Conservation (phyloP, 2,888 invertebrate species). For the Pardosa pseudoannulata region DNA sequence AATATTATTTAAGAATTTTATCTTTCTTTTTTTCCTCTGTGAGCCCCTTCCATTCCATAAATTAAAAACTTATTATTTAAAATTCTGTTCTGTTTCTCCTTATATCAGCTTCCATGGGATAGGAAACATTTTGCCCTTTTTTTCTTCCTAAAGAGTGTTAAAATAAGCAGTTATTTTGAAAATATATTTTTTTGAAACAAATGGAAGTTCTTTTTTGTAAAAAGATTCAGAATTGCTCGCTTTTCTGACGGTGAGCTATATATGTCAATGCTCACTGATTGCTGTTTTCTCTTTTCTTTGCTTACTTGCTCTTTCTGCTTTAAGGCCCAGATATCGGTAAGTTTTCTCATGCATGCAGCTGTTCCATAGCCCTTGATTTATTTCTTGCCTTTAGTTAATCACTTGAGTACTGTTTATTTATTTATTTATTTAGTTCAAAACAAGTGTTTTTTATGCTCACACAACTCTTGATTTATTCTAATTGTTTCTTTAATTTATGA, state of each 20-base stretch:
- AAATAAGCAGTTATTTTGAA: too few species aligned
- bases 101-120: neutral
- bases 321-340: conserved; percentile 73
- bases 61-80: neutral
- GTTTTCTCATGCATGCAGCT: conserved; percentile 48
- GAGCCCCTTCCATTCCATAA: neutral
- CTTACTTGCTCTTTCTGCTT: conserved; percentile 72
- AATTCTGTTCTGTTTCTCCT: neutral
- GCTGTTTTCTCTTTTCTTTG: conserved; percentile 72
- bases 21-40: neutral
- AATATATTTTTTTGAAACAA: too few species aligned
- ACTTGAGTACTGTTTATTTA: neutral
- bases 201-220: neutral
- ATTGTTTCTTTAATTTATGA: too few species aligned
- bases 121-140: too few species aligned
- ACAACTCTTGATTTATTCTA: too few species aligned
- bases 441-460: too few species aligned
- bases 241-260: conserved; percentile 42
- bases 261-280: conserved; percentile 64
- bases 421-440: neutral
- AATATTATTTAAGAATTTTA: too few species aligned
- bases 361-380: conserved; percentile 14
- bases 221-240: conserved; percentile 25
- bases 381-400: conserved; percentile 14
- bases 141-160: too few species aligned